These are phyloP conservation scores for Drosophila neocordata DNA, from an alignment of 1,140 invertebrate species.

Conservation along the genomic window DNA sequence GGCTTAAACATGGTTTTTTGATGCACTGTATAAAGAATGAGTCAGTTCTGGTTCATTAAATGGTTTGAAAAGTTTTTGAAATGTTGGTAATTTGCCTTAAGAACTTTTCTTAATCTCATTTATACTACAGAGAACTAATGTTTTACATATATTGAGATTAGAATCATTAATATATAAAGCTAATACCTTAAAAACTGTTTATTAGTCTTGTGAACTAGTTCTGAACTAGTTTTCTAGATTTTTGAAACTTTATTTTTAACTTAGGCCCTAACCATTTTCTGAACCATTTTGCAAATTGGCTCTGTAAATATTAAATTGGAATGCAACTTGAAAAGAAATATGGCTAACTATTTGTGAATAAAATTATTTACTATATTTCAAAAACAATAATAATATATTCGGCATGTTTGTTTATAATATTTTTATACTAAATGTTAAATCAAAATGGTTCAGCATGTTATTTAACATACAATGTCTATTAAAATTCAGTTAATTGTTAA, in stretches of 20 bases:
- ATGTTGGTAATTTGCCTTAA: not conserved
- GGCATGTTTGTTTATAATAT: not conserved
- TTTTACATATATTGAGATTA: too few species aligned
- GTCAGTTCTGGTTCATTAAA: not conserved
- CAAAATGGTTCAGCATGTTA: constrained; percentile 1
- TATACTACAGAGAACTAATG: too few species aligned
- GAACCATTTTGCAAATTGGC: not conserved
- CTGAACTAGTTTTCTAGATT: not conserved
- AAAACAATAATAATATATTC: not conserved
- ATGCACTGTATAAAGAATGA: not conserved
- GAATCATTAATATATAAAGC: too few species aligned
- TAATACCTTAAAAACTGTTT: too few species aligned
- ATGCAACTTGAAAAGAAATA: not conserved
- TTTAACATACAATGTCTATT: not conserved
- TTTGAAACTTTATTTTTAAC: not conserved
- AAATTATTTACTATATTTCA: not conserved
- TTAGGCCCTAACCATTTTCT: not conserved
- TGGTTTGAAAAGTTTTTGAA: not conserved
- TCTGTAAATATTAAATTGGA: not conserved
- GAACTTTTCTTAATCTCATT: too few species aligned
- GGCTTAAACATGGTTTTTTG: not conserved
- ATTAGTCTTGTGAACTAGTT: not conserved
- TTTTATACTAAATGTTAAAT: not conserved
- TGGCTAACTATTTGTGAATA: too few species aligned
- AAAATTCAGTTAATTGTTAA: too few species aligned